phyloP scores from a whole-genome alignment of 30 jellyfish, hydroid and myxozoan species.

The Cassiopea xamachana region DNA sequence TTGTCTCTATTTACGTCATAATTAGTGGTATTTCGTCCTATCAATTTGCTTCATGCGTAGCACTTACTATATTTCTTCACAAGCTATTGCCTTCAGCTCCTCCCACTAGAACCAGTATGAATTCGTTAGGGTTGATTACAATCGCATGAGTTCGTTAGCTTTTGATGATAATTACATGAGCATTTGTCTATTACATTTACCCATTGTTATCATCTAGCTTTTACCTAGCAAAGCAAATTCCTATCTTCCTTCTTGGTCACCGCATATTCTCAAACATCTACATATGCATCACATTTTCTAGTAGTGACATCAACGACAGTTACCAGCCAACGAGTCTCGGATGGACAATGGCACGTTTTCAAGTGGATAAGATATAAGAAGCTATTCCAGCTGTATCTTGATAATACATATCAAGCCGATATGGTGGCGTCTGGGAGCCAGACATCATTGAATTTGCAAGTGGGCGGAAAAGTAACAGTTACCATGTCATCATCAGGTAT shows the following conservation, averaged over 20 bases:
- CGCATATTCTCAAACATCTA: background rate
- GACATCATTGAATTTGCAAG: conserved; percentile 28
- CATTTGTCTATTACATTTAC: background rate
- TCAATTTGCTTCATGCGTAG: no score
- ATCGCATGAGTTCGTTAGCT: no score
- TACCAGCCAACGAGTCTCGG: conserved; percentile 3
- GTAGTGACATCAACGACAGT: background rate
- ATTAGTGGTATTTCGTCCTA: background rate
- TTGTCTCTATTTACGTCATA: background rate
- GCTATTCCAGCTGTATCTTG: conserved; percentile 7
- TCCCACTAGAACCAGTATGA: no score
- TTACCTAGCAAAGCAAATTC: no score
- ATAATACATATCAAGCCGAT: background rate
- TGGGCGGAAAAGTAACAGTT: conserved; percentile 5
- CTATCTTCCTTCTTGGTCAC: background rate
- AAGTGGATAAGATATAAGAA: conserved; percentile 45
- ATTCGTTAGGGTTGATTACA: no score
- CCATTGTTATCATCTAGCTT: background rate
- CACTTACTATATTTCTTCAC: background rate
- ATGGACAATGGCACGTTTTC: conserved; percentile 66
- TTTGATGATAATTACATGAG: no score
- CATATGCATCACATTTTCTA: background rate
- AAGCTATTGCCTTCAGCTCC: no score
- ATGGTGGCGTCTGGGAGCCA: conserved; percentile 23
- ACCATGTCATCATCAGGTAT: conserved; percentile 48